A percentile compares a stretch with the other conserved stretches of the same genome.
These are phyloP conservation scores for Ardeotis arabs DNA, from an alignment of 2,113 vertebrate genomes.

Conservation along the genomic window DNA sequence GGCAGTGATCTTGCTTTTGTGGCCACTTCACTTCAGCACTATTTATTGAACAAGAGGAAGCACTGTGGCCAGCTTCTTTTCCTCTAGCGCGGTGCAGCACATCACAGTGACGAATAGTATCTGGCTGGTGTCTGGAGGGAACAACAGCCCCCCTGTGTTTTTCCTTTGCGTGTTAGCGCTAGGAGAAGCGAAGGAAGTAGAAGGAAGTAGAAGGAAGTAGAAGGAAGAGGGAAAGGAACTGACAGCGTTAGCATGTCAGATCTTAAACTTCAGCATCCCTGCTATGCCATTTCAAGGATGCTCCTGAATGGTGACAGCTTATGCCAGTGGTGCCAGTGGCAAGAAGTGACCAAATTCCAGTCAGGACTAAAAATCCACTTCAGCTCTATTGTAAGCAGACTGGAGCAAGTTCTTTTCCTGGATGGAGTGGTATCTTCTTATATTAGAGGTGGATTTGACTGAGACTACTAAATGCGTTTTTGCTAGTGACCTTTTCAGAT, in stretches of 20 bases:
- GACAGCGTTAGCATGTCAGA: neutral
- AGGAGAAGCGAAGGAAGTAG: no score
- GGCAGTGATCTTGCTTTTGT: neutral
- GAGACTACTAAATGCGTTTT: constrained; percentile 53
- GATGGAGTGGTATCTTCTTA: neutral
- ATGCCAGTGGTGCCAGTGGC: neutral
- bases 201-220: no score
- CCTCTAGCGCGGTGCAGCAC: neutral
- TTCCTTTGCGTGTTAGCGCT: neutral
- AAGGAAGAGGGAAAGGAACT: neutral
- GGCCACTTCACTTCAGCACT: neutral
- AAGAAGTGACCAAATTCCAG: neutral
- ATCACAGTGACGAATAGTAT: neutral
- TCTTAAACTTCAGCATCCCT: neutral
- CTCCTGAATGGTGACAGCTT: neutral
- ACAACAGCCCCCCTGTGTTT: neutral
- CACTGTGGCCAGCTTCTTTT: neutral
- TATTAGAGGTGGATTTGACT: constrained; percentile 31
- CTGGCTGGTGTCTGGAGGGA: neutral
- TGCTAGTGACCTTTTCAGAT: constrained; percentile 63
- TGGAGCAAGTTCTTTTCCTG: neutral
- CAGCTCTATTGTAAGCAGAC: neutral
- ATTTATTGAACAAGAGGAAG: neutral
- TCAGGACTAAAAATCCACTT: neutral
- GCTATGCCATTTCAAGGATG: neutral